Conservation (phyloP, 1,140 invertebrate genomes). For the Dendrolimus kikuchii region DNA sequence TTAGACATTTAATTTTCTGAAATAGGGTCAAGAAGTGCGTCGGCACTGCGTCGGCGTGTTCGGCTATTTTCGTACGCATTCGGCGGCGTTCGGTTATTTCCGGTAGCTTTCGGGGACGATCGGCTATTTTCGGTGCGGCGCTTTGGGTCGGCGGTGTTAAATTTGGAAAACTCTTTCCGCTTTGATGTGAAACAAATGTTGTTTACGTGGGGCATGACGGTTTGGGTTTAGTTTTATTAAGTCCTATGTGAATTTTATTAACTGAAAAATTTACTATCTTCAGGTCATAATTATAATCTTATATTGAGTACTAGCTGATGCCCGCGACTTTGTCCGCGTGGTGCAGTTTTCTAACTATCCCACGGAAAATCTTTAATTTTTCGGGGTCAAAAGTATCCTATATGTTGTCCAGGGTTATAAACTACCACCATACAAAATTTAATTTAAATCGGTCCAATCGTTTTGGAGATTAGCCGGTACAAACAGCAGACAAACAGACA, state of each 20-base stretch:
- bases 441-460: no score
- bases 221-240: not conserved
- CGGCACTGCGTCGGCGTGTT: slow-evolving; percentile 34
- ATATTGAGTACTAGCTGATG: no score
- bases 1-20: slow-evolving; percentile 43
- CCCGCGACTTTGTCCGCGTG: no score
- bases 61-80: slow-evolving; percentile 42
- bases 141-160: slow-evolving; percentile 31
- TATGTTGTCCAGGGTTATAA: no score
- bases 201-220: slow-evolving; percentile 12
- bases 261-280: not conserved
- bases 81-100: slow-evolving; percentile 46
- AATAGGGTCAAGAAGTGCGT: slow-evolving; percentile 66
- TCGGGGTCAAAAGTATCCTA: no score
- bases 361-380: no score
- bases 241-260: not conserved
- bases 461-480: no score
- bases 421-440: no score
- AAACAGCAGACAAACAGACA: no score
- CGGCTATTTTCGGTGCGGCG: slow-evolving; percentile 21
- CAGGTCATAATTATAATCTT: no score
- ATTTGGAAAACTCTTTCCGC: slow-evolving; percentile 44
- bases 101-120: slow-evolving; percentile 26
- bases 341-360: no score
- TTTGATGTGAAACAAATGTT: slow-evolving; percentile 58